Evolutionary conservation across 2,888 invertebrate genomes (phyloP), one percentile per base, ranked within the genome.

Genomic region (Pandemis cinnamomeana): DNA sequence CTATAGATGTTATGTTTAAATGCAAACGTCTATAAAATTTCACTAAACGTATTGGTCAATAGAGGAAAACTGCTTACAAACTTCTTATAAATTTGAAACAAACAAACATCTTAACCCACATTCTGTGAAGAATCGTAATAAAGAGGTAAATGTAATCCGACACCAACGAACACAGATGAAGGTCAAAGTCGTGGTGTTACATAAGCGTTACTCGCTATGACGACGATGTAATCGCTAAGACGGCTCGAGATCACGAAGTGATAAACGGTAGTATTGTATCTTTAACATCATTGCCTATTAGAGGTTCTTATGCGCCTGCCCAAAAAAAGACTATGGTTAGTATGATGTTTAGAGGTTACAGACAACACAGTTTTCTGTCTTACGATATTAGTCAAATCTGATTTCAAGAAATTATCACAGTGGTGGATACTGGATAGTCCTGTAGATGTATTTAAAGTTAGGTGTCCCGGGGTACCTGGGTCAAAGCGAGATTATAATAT

Each of bases 161-260:
- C 46, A 67, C 53, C 55, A 63, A 44, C 63, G 44, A 71, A 27
- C 62, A 51, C 15, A 27, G 11, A 58, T 64, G 48, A 72, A 72
- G 72, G 72, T 72, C 72, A 72, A 68, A 63, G 72, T 58, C 72
- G 63, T 15, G 11, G 20, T 42, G 20, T 72, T 72, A 72, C 55
- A 69, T 72, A 72, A 72, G 10, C 42, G 7, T 15, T 7, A 20
- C 8, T 64, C 1, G 46, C 60, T 60, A 36, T 64, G 27, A 7
- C 0, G n/a, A 62, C 42, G 62, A 64, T 27, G 13, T 48, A 48
- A 48, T 36, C 13, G 46, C 27, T 46, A 10, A 7, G 13, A 7
- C 27, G 64, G 27, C 27, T 36, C 3, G 27, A 36, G 27, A 48
- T 48, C 13, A n/a, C 15, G 11, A 63, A 63, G 44, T 20, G 20